Conservation (phyloP, 1,140 invertebrate species). For the Cotesia typhae region DNA sequence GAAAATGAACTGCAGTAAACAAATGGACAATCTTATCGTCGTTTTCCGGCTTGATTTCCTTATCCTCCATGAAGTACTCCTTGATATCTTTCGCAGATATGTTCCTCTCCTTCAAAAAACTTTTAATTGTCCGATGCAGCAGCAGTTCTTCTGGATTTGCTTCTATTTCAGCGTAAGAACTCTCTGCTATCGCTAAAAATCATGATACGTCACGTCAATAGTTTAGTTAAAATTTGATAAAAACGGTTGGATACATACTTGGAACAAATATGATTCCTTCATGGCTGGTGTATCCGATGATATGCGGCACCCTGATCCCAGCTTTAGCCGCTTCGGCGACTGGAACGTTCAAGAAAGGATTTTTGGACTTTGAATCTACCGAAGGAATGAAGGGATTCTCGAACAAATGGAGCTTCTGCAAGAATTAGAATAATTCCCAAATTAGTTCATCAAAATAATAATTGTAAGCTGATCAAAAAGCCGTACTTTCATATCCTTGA, state of each 20-base stretch:
- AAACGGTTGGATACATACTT: conserved; percentile 39
- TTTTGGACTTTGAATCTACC: conserved; percentile 50
- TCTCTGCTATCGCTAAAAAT: not conserved
- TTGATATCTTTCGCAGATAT: conserved; percentile 59
- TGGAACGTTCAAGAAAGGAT: conserved; percentile 59
- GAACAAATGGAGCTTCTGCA: conserved; percentile 42
- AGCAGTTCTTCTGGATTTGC: not conserved
- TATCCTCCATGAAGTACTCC: conserved; percentile 55
- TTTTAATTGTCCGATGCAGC: not conserved
- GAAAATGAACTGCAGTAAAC: conserved; percentile 11
- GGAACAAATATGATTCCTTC: conserved; percentile 68
- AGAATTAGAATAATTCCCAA: too few relatives aligned
- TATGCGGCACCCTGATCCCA: conserved; percentile 68
- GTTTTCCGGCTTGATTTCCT: conserved; percentile 11
- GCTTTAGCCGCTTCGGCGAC: conserved; percentile 53
- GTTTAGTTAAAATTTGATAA: not conserved
- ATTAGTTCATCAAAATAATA: not conserved
- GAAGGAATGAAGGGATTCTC: conserved; percentile 46
- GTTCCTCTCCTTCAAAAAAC: conserved; percentile 4
- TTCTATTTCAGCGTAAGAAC: not conserved
- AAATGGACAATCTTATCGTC: conserved; percentile 13
- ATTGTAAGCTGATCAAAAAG: not conserved
- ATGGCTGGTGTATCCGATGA: conserved; percentile 70
- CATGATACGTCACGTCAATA: not conserved
- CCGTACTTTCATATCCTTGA: too few relatives aligned